A percentile compares a stretch with the other conserved stretches of the same genome.
phyloP scores from a whole-genome alignment of 2,888 invertebrate genomes.

The Chrysolina americana region DNA sequence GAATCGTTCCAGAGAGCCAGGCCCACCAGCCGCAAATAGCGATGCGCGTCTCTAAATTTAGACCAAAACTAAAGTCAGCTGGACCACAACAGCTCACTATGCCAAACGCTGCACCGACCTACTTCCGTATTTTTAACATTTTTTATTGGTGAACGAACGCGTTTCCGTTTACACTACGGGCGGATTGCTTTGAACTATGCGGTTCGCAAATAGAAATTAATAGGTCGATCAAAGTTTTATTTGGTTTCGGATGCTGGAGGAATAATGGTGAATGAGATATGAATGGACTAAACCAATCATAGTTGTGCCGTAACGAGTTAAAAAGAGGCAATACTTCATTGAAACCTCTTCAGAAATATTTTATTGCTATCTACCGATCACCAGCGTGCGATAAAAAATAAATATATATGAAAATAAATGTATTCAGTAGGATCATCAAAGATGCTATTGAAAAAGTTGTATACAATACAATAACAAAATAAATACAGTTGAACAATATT shows the following conservation, averaged over 20 bases:
- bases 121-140: slow-evolving; percentile 65
- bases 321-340: too few relatives aligned
- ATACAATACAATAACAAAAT: too few relatives aligned
- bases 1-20: slow-evolving; percentile 24
- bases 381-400: too few relatives aligned
- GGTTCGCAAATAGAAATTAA: slow-evolving; percentile 13
- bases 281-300: background rate
- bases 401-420: too few relatives aligned
- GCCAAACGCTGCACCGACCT: slow-evolving; percentile 60
- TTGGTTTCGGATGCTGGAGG: background rate
- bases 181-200: slow-evolving; percentile 13
- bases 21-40: slow-evolving; percentile 25
- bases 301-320: too few relatives aligned
- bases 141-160: slow-evolving; percentile 54
- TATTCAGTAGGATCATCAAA: too few relatives aligned
- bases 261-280: background rate
- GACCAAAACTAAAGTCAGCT: slow-evolving; percentile 54
- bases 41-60: slow-evolving; percentile 47
- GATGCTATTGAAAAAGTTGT: too few relatives aligned
- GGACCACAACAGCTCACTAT: slow-evolving; percentile 53
- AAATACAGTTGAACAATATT: too few relatives aligned
- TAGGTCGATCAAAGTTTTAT: background rate
- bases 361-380: too few relatives aligned
- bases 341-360: too few relatives aligned
- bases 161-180: slow-evolving; percentile 56